Percentiles rank a stretch among this genome's conserved stretches.
Evolutionary conservation across 2,113 vertebrate genomes (phyloP).

Genomic region (Pteronura brasiliensis): DNA sequence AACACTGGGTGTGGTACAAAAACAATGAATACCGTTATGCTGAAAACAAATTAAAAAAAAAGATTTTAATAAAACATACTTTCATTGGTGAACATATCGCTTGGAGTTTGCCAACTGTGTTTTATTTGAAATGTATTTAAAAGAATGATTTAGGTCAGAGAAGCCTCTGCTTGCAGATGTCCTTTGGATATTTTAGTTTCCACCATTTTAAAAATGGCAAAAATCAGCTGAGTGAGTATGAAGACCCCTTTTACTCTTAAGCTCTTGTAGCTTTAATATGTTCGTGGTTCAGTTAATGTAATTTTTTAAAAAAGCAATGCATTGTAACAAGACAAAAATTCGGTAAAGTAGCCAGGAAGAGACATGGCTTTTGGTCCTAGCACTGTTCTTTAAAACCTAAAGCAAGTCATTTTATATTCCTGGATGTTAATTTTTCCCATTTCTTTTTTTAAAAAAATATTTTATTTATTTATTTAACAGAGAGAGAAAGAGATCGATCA

Average conservation of each 20-base stretch:
- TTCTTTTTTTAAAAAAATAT: no score
- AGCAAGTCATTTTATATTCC: not conserved
- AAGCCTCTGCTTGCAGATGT: not conserved
- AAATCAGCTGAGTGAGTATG: not conserved
- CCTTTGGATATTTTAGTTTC: not conserved
- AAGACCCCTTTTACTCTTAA: not conserved
- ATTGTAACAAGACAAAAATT: not conserved
- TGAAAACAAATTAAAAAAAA: no score
- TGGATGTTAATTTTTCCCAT: not conserved
- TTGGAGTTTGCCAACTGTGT: not conserved
- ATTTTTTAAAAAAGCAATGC: not conserved
- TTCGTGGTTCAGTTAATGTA: not conserved
- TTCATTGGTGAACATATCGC: not conserved
- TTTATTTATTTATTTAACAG: no score
- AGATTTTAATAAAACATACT: constrained; percentile 25
- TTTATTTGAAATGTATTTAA: constrained; percentile 15
- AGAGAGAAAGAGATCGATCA: no score
- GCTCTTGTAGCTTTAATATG: not conserved
- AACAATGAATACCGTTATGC: no score
- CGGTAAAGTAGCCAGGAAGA: not conserved
- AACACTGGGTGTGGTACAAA: no score
- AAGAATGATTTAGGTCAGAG: not conserved
- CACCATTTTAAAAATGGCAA: not conserved
- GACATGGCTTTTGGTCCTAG: not conserved
- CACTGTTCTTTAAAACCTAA: not conserved